Evolutionary conservation across 2,797 vertebrate species (phyloP), one percentile per base, ranked within the genome.

Genomic region (Apogon hyalosoma): DNA sequence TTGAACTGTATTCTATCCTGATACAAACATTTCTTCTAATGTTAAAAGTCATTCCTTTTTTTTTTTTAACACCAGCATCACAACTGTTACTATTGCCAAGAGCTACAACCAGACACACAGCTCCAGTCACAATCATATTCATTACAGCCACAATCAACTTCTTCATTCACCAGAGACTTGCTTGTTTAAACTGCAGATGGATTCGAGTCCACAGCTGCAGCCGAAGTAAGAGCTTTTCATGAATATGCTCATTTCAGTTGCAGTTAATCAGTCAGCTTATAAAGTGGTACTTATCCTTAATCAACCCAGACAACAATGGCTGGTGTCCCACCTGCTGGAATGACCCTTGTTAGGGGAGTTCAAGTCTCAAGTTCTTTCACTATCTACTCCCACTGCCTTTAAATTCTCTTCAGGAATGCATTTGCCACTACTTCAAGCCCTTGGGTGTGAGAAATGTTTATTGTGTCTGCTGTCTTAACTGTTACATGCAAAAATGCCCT

Each of bases 231-330:
- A 75, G 50, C 36, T 69, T 54, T 50, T 66, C 69, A 84, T 79
- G 54, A 81, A 86, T 78, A 79, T 61, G 75, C 75, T 82, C 72
- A 73, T 83, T 70, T 71, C 72, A 68, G 57, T 67, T 73, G 59
- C 58, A 71, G 64, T 72, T 67, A 51, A 77, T 83, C 75, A 78
- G 73, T 62, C 55, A 50, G 69, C 39, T 19, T 45, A 42, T 38
- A 54, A 78, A 77, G 69, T 54, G 49, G 33, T 49, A 48, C 69
- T 84, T 52, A 57, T 80, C 70, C 33, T 52, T 28, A 66, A 77
- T 75, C 71, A 78, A 54, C 47, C 48, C 45, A 60, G 67, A 83
- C 60, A 73, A 69, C 52, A 67, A 70, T 68, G 50, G 47, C 51
- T 63, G 33, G 58, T 43, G 50, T 47, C 58, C 58, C 65, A 64